phyloP scores from a whole-genome alignment of 2,113 vertebrate genomes.

The Cebus imitator region DNA sequence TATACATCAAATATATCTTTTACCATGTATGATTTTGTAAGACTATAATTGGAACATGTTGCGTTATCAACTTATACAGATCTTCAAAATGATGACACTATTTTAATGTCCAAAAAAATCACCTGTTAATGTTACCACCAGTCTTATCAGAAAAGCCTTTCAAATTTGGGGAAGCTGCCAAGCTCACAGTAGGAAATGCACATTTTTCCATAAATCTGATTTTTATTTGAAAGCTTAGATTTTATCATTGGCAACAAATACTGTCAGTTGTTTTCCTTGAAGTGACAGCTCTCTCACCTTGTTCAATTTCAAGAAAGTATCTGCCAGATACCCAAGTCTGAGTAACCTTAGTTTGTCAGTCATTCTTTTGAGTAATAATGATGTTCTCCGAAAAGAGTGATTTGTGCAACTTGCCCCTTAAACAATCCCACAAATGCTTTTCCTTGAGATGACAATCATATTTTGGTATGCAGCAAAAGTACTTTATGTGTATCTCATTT shows the following conservation, averaged over 20 bases:
- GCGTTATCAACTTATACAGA: constrained; percentile 14
- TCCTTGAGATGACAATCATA: neutral
- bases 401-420: constrained; percentile 25
- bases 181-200: constrained; percentile 36
- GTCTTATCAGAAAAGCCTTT: constrained; percentile 28
- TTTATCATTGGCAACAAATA: constrained; percentile 59
- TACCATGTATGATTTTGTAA: constrained; percentile 17
- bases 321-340: constrained; percentile 37
- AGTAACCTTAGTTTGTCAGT: constrained; percentile 32
- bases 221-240: constrained; percentile 61
- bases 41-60: constrained; percentile 13
- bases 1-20: neutral
- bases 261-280: constrained; percentile 59
- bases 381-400: constrained; percentile 4
- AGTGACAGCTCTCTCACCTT: constrained; percentile 55
- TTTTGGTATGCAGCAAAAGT: neutral
- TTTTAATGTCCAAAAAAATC: constrained; percentile 34
- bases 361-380: constrained; percentile 45
- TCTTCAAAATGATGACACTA: constrained; percentile 43
- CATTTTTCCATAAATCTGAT: constrained; percentile 53
- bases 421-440: neutral
- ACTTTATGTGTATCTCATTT: neutral
- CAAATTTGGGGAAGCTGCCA: constrained; percentile 43
- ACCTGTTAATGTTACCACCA: constrained; percentile 47
- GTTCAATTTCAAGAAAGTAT: constrained; percentile 52